Conservation (phyloP, 2,888 invertebrate species). For the Harpalus rufipes region DNA sequence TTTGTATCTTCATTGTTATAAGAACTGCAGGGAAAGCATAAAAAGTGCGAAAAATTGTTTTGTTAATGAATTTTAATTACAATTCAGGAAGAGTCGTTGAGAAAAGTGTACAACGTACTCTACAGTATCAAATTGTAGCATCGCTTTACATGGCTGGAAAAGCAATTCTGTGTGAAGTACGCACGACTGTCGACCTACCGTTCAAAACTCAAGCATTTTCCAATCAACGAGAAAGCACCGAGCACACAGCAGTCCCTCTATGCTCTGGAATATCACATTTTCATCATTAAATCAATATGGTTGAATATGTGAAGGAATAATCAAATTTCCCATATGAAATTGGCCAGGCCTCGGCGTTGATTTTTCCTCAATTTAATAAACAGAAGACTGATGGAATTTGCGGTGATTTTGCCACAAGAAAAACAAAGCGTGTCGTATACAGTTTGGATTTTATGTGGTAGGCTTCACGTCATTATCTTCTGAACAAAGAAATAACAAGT, state of each 20-base stretch:
- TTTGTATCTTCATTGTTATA: neutral
- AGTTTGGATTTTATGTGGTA: too few species aligned
- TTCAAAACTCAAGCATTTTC: conserved; percentile 39
- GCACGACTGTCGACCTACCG: conserved; percentile 4
- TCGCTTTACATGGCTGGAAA: conserved; percentile 3
- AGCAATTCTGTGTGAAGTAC: conserved; percentile 37
- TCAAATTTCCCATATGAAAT: conserved; percentile 40
- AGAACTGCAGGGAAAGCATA: neutral
- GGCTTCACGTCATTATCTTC: too few species aligned
- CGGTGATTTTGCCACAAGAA: too few species aligned
- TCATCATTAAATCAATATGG: conserved; percentile 50
- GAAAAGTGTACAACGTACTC: conserved; percentile 5
- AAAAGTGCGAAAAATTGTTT: neutral
- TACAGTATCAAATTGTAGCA: conserved; percentile 24
- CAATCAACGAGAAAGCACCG: conserved; percentile 37
- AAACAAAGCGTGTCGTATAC: too few species aligned
- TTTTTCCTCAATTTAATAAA: conserved; percentile 11
- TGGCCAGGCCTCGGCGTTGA: neutral
- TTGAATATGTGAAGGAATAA: conserved; percentile 36
- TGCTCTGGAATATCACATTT: conserved; percentile 25
- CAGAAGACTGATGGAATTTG: conserved; percentile 9
- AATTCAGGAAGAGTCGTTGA: neutral
- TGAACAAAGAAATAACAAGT: too few species aligned
- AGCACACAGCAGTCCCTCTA: neutral
- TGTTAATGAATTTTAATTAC: conserved; percentile 1